Percentiles rank a stretch among this genome's conserved stretches.
Evolutionary conservation across 1,140 invertebrate species (phyloP).

Genomic region (Delia radicum): DNA sequence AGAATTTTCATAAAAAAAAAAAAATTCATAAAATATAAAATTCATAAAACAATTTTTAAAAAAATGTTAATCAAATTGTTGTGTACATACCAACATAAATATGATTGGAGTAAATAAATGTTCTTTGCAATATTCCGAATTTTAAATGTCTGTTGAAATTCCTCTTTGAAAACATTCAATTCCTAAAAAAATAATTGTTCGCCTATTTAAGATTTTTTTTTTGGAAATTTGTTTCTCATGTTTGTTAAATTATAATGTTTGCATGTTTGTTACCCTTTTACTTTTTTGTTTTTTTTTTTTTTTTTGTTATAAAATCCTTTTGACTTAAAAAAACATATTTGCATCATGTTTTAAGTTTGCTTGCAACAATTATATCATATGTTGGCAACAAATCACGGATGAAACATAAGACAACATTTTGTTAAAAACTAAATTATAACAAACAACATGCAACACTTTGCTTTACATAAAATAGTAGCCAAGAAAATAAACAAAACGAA

Average conservation of each 20-base stretch:
- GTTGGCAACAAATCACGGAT: neutral
- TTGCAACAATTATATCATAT: constrained; percentile 5
- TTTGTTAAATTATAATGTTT: neutral
- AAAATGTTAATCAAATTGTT: no score
- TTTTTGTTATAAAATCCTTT: neutral
- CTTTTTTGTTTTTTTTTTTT: neutral
- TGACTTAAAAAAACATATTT: neutral
- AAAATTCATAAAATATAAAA: no score
- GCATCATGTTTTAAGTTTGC: neutral
- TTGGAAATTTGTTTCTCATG: no score
- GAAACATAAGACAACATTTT: neutral
- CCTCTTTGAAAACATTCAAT: no score
- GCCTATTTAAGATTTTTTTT: no score
- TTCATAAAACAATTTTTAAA: no score
- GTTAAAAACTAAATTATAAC: constrained; percentile 12
- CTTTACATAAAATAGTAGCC: neutral
- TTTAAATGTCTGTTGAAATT: no score
- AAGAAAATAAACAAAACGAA: neutral
- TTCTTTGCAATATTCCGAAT: no score
- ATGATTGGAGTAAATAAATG: no score
- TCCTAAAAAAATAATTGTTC: no score
- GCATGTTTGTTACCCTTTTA: neutral
- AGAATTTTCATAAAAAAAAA: no score
- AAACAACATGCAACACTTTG: constrained; percentile 18
- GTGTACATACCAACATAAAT: no score